phyloP scores from a whole-genome alignment of 2,797 vertebrate species.

The Pipistrellus pipistrellus region DNA sequence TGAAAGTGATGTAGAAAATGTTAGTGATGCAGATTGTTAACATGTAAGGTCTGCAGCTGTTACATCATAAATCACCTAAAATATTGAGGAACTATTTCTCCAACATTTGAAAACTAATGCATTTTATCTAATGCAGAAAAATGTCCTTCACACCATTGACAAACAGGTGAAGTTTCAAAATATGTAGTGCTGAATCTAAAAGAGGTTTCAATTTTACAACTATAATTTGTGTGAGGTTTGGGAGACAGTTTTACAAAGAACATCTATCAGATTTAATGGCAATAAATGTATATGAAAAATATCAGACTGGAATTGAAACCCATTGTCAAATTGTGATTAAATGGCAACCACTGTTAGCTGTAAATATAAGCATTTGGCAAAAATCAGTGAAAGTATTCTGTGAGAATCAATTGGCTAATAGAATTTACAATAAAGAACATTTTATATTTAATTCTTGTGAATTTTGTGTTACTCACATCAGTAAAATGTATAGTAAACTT shows the following conservation, averaged over 20 bases:
- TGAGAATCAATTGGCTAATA: background rate
- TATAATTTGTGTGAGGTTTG: background rate
- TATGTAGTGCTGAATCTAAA: background rate
- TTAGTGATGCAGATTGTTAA: background rate
- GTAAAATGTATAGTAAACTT: background rate
- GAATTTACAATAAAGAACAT: slow-evolving; percentile 25
- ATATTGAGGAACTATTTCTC: slow-evolving; percentile 35
- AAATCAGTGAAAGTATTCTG: background rate
- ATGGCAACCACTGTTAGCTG: background rate
- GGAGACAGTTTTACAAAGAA: background rate
- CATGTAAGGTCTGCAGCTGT: background rate
- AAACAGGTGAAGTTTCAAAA: slow-evolving; percentile 51
- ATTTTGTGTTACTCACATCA: background rate
- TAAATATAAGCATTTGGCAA: background rate
- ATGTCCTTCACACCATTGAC: background rate
- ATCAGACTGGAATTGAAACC: background rate
- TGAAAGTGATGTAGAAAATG: background rate
- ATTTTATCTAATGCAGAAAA: slow-evolving; percentile 15
- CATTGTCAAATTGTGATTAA: slow-evolving; percentile 14
- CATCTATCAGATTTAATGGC: background rate
- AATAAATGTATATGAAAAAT: slow-evolving; percentile 25
- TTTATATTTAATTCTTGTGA: background rate
- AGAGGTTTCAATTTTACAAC: slow-evolving; percentile 40
- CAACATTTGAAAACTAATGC: slow-evolving; percentile 24
- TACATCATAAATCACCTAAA: background rate